Base-by-base conservation (phyloP, 2,888 invertebrate genomes). In the Drosophila vallismaia region DNA sequence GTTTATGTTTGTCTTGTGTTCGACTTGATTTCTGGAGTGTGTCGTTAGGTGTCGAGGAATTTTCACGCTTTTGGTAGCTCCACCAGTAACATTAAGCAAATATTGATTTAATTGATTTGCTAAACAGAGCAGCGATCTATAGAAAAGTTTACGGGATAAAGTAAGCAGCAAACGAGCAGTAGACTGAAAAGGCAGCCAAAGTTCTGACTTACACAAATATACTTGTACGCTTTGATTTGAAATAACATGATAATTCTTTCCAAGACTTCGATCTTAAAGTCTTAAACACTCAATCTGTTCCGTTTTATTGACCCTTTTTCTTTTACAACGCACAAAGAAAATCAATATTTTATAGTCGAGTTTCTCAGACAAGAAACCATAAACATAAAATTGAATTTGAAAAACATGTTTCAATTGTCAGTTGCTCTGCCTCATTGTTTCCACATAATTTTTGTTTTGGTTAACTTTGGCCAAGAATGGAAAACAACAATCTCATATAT, bases 11-110 rank as follows among this genome's bases (percentile, higher is more conserved):
- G 68, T 71, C 75, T 74, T 70, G 72, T 74, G 76, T 85, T 73
- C 58, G 76, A 82, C 77, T 87, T 85, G 84, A 85, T 85, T 87
- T 87, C 75, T 85, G 77, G 76, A 85, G 84, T 85, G 83, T 78
- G 74, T 67, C 81, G 70, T 74, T 73, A 66, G 73, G 46, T 53
- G 46, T 10, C 36, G 55, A 19, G 82, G 84, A 80, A 84, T 81
- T 75, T 70, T 60, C 54, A 55, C 54, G 62, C 66, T 53, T 80
- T 80, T 84, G 84, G 81, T 82, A 80, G 86, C 81, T 69, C 60
- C 6, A 72, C 74, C 52, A 59, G 74, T 46, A 49, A 36, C 66
- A 71, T 57, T 77, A 84, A 77, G 54, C 66, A 60, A 83, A 86
- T 83, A 83, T 83, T 83, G 66, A 70, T 84, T 76, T 67, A 78